Base-by-base conservation (phyloP, 92 coral and sea anemone genomes). In the Zoanthus sansibaricus region DNA sequence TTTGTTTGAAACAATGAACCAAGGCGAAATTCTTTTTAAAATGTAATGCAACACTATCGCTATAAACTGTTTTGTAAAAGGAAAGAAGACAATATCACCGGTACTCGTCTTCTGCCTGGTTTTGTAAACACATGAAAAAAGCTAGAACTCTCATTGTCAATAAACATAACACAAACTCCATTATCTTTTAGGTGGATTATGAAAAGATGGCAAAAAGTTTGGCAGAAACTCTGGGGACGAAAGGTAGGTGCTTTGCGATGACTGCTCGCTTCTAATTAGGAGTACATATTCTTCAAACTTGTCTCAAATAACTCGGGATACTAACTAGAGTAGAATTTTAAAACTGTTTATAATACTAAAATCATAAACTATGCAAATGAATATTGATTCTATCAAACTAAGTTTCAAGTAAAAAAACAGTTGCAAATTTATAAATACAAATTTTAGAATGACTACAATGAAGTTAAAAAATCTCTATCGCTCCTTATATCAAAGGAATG, bases 131-230 rank as follows among this genome's bases (percentile, higher is more conserved):
- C 79, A 75, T 20, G 44, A 47, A 33, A 4, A 74, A 75, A 48
- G 25, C 79, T 17, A 21, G 33, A 75, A 42, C 31, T 37, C 32
- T 45, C 85, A 30, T 31, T 44, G 47, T 68, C 75, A 80, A 64
- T 45, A 79, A 64, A 30, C 74, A 5, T 30, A 44, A 20, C 51
- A 18, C 9, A 15, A 80, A 46, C 42, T 46, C 66, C 46, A 45
- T 66, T 30, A 25, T 80, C 75, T 66, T 79, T 79, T 67, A 80
- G 85, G 85, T 80, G 15, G 85, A 80, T 80, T 80, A 80, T 80
- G 85, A 80, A 46, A 80, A 80, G 85, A 80, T 80, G 85, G 85
- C 85, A 30, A 80, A 62, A 80, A 80, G 64, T 47, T 80, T 80
- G 58, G 85, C 85, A 11, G 85, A 80, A 8, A 80, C 85, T 45